Conservation (phyloP, 2,797 vertebrate genomes). For the Sternotherus odoratus region DNA sequence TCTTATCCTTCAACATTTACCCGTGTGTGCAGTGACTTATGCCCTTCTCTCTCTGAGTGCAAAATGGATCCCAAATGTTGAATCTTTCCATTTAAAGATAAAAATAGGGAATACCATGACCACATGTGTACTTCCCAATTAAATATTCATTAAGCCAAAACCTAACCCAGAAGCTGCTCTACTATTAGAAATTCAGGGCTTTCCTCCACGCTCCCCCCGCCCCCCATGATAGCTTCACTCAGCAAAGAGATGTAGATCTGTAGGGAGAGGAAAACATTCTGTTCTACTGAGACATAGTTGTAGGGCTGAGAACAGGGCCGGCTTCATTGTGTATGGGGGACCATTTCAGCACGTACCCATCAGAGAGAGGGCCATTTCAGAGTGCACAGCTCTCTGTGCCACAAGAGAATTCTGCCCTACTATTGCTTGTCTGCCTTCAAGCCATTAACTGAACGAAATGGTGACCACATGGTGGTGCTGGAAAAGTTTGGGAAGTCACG, state of each 20-base stretch:
- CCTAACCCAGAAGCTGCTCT: neutral
- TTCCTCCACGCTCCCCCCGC: no score
- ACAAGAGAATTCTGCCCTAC: neutral
- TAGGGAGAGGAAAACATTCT: neutral
- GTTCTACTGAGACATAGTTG: neutral
- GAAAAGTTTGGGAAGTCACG: neutral
- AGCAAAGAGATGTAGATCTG: rapidly evolving
- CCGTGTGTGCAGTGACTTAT: neutral
- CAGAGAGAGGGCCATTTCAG: neutral
- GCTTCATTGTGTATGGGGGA: neutral
- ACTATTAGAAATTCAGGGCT: neutral
- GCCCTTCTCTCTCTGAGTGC: neutral
- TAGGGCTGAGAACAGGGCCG: neutral
- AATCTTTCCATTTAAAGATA: neutral
- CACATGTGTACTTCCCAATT: rapidly evolving
- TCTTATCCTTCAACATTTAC: neutral
- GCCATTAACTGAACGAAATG: neutral
- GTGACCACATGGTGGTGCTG: neutral
- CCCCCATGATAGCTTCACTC: rapidly evolving
- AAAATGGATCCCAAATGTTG: neutral
- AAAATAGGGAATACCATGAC: neutral
- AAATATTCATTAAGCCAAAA: neutral
- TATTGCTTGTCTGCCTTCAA: neutral
- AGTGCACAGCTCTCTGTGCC: neutral
- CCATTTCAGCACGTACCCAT: neutral